Base-by-base conservation (phyloP, 2,797 vertebrate species). In the Cephalopachus bancanus region DNA sequence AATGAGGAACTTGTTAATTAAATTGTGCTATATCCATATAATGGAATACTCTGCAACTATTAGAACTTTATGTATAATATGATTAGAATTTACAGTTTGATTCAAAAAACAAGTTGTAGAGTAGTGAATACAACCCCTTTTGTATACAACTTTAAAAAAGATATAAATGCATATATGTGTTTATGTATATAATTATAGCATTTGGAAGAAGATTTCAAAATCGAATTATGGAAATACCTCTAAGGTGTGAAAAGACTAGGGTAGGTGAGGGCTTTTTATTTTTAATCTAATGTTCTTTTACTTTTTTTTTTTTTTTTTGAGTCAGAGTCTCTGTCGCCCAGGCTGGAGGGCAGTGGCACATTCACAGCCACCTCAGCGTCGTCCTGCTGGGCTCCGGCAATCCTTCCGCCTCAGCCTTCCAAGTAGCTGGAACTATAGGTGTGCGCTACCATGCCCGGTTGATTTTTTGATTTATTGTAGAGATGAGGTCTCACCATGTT, bases 171-270 rank as follows among this genome's bases (percentile, higher is more conserved):
- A 76, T 59, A 28, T 15, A 67, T 57, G 4, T 57, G 19, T 57
- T 83, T 78, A 6, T 62, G 9, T 53, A 53, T 65, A 49, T 30
- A 93, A 74, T 88, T 60, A 93, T 60, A 90, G 65, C 24, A 19
- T 64, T 65, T 80, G 33, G 49, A 87, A 83, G 65, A 90, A 57
- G 60, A 83, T 65, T 96, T 62, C 20, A 93, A 93, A 96, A 65
- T 28, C n/a, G 69, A 69, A 53, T 15, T 72, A 55, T 69, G 81
- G 65, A 94, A 92, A 94, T 19, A 76, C 5, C n/a, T 83, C 74
- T 91, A 57, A 92, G 59, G 89, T 79, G 65, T 67, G 69, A 91
- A 64, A 91, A 78, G 69, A 84, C 57, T 64, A 11, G n/a, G 37
- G 37, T 71, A 78, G 74, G 37, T 65, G 19, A 91, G 62, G 64